These are phyloP conservation scores for Delia radicum DNA, from an alignment of 1,140 invertebrate genomes.

Conservation along the genomic window DNA sequence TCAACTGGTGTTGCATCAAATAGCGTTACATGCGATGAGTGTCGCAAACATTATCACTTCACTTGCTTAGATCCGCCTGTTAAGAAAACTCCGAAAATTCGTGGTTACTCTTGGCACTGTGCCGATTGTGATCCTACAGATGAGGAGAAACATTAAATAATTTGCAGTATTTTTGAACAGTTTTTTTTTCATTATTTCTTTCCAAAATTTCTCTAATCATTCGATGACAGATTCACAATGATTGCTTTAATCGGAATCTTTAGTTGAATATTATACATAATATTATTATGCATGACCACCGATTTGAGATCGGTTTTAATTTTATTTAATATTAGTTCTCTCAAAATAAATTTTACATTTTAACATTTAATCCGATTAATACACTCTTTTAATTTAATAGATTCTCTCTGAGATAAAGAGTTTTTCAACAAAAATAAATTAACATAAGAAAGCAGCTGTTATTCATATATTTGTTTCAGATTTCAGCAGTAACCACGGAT, in stretches of 20 bases:
- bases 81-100: slow-evolving; percentile 89
- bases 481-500: too few relatives aligned
- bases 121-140: slow-evolving; percentile 90
- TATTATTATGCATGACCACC: slow-evolving; percentile 7
- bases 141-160: slow-evolving; percentile 38
- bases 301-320: slow-evolving; percentile 22
- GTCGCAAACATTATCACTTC: slow-evolving; percentile 87
- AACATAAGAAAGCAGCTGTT: too few relatives aligned
- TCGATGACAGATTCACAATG: slow-evolving; percentile 9
- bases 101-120: slow-evolving; percentile 94
- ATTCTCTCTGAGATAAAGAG: too few relatives aligned
- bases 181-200: neutral
- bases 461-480: too few relatives aligned
- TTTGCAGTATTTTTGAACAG: neutral
- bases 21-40: slow-evolving; percentile 83
- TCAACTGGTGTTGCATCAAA: slow-evolving; percentile 44
- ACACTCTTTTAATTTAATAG: too few relatives aligned
- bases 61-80: slow-evolving; percentile 87
- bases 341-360: slow-evolving; percentile 23
- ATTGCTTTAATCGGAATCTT: slow-evolving; percentile 18
- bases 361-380: too few relatives aligned
- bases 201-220: slow-evolving; percentile 6
- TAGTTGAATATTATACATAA: slow-evolving; percentile 15
- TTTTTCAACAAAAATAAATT: too few relatives aligned
- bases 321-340: slow-evolving; percentile 24